phyloP scores from a whole-genome alignment of 2,888 invertebrate genomes.

The Fabriciana adippe region DNA sequence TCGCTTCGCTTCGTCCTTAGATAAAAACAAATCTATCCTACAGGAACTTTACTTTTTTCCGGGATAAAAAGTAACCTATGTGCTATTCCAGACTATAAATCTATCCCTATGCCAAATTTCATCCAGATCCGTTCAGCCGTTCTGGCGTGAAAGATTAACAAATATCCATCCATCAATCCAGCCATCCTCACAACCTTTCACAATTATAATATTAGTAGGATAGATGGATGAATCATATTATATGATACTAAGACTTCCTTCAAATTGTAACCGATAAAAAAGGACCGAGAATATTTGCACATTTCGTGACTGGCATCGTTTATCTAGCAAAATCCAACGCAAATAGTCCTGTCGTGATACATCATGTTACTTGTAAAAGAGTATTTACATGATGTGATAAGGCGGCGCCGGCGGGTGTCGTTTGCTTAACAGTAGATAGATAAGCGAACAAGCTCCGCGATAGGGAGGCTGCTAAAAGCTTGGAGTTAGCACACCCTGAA shows the following conservation, averaged over 20 bases:
- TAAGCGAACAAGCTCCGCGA: slow-evolving; percentile 61
- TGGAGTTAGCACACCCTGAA: slow-evolving; percentile 65
- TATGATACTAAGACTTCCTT: not conserved
- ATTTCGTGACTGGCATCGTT: slow-evolving; percentile 44
- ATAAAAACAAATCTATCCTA: too few species aligned
- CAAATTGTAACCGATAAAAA: slow-evolving; percentile 6
- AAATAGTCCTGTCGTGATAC: slow-evolving; percentile 66
- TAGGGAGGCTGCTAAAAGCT: slow-evolving; percentile 73
- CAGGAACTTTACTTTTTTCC: too few species aligned
- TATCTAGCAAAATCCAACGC: slow-evolving; percentile 72
- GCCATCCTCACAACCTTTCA: too few species aligned
- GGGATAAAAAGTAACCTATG: too few species aligned
- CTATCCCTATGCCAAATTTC: too few species aligned
- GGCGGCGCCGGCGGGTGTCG: slow-evolving; percentile 76
- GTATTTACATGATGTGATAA: slow-evolving; percentile 75
- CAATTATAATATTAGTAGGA: too few species aligned
- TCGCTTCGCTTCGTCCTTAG: too few species aligned
- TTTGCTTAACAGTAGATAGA: slow-evolving; percentile 56
- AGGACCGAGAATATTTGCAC: slow-evolving; percentile 35
- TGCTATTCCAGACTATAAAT: too few species aligned
- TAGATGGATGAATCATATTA: not conserved
- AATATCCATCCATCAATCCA: too few species aligned
- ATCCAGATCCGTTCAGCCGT: too few species aligned
- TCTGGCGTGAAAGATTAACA: too few species aligned
- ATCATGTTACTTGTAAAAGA: slow-evolving; percentile 71